These are phyloP conservation scores for Meloidogyne chitwoodi DNA, from an alignment of 1,140 invertebrate species.

Conservation along the genomic window DNA sequence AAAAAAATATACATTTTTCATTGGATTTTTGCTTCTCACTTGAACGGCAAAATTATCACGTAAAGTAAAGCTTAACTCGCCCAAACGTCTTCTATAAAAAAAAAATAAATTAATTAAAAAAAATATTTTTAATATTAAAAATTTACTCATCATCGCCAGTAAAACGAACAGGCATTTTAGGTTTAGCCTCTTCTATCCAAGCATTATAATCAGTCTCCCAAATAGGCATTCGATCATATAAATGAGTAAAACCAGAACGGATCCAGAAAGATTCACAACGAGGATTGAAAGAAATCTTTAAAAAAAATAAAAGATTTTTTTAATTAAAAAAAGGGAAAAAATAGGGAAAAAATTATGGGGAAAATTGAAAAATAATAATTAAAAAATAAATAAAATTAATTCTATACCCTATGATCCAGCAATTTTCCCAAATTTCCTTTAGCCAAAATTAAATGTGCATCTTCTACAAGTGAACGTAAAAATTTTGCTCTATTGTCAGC, in stretches of 20 bases:
- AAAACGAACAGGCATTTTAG: conserved; percentile 13
- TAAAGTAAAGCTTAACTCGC: conserved; percentile 52
- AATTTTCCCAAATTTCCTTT: conserved; percentile 29
- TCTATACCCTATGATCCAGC: conserved; percentile 22
- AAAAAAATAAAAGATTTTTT: too few relatives aligned
- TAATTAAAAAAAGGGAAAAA: too few relatives aligned
- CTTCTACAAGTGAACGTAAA: conserved; percentile 42
- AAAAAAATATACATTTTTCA: conserved; percentile 27
- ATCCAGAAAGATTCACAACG: conserved; percentile 55
- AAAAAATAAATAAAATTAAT: too few relatives aligned
- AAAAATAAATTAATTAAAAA: conserved; percentile 12
- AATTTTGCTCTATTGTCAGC: conserved; percentile 21
- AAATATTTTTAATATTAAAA: not conserved
- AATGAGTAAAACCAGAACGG: conserved; percentile 42
- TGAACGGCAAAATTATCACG: conserved; percentile 49
- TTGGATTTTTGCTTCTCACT: conserved; percentile 28
- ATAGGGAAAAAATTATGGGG: too few relatives aligned
- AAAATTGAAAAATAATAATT: too few relatives aligned
- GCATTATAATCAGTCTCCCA: conserved; percentile 23
- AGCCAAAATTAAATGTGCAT: conserved; percentile 41
- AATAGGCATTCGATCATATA: conserved; percentile 36
- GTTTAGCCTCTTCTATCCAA: not conserved
- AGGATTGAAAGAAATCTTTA: conserved; percentile 29
- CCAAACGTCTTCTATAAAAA: conserved; percentile 47
- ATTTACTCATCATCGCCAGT: conserved; percentile 46